Evolutionary conservation across 2,888 invertebrate genomes (phyloP).

Genomic region (Thereva nobilitata): DNA sequence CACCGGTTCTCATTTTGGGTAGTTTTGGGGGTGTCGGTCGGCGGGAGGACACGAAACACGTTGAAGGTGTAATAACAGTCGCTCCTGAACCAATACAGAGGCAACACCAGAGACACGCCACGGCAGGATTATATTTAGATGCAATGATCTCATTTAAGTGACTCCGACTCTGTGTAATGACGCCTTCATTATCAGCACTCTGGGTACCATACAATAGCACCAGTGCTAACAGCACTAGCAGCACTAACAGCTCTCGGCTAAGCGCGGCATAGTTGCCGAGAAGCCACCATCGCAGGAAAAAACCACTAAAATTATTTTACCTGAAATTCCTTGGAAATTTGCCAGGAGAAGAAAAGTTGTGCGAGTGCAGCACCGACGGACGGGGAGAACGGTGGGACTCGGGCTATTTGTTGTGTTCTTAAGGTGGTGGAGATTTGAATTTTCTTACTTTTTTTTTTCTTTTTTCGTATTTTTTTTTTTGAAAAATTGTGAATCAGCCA

Average conservation of each 20-base stretch:
- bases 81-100: neutral
- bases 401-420: too few relatives aligned
- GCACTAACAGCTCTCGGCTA: neutral
- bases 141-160: slow-evolving; percentile 41
- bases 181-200: slow-evolving; percentile 27
- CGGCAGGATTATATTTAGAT: slow-evolving; percentile 36
- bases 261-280: neutral
- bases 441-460: neutral
- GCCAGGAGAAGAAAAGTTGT: slow-evolving; percentile 18
- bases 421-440: too few relatives aligned
- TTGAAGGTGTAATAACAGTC: slow-evolving; percentile 15
- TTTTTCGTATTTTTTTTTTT: neutral
- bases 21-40: neutral
- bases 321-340: slow-evolving; percentile 30
- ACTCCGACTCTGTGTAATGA: slow-evolving; percentile 26
- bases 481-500: slow-evolving; percentile 21
- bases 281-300: slow-evolving; percentile 21
- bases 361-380: slow-evolving; percentile 1
- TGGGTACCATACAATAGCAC: slow-evolving; percentile 4
- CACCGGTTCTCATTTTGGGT: too few relatives aligned
- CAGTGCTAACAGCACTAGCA: neutral
- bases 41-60: slow-evolving; percentile 20
- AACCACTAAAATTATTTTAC: slow-evolving; percentile 34
- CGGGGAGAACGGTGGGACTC: neutral
- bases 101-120: slow-evolving; percentile 11